Evolutionary conservation across 2,113 vertebrate genomes (phyloP).

Genomic region (Hiodon tergisus): DNA sequence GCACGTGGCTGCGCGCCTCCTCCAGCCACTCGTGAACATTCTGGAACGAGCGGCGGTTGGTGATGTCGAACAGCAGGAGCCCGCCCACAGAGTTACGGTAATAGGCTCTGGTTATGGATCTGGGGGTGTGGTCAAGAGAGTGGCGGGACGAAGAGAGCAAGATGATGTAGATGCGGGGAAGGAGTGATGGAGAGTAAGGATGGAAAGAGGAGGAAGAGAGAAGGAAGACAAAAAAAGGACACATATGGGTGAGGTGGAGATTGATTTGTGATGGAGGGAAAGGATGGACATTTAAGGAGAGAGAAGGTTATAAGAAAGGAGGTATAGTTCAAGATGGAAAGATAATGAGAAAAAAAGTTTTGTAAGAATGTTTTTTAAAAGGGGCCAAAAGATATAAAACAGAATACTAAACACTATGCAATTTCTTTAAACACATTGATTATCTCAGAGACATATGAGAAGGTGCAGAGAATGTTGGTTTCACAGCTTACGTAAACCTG

Average conservation of each 20-base stretch:
- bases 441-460: too few species aligned
- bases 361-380: too few species aligned
- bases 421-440: neutral
- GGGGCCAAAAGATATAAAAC: neutral
- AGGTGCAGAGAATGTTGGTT: too few species aligned
- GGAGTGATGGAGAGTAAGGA: neutral
- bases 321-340: neutral
- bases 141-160: neutral
- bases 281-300: neutral
- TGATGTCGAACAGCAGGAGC: constrained; percentile 93
- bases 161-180: neutral
- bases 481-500: too few species aligned
- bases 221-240: neutral
- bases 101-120: constrained; percentile 84
- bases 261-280: constrained; percentile 48
- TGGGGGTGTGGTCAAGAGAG: constrained; percentile 40
- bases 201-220: neutral
- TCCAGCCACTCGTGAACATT: constrained; percentile 84
- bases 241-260: neutral
- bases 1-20: constrained; percentile 87
- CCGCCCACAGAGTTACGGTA: constrained; percentile 95
- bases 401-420: neutral
- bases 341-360: neutral
- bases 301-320: neutral
- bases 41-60: constrained; percentile 93